phyloP scores from a whole-genome alignment of 1,140 invertebrate species.

The Pissodes strobi region DNA sequence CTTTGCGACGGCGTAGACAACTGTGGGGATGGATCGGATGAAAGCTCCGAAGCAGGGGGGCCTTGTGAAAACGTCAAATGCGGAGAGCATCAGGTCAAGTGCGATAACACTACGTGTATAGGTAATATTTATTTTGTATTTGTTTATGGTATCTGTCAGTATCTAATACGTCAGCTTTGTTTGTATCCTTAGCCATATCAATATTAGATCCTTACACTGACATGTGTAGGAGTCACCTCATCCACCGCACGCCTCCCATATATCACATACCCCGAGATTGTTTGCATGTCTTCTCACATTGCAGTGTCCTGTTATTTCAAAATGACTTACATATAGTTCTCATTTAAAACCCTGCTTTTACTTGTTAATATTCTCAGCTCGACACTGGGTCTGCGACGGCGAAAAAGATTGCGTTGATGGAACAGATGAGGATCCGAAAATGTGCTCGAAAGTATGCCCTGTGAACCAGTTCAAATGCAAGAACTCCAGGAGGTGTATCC shows the following conservation, averaged over 20 bases:
- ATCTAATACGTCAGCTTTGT: no score
- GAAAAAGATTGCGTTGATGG: conserved; percentile 69
- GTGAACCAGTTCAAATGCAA: conserved; percentile 65
- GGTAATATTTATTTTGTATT: no score
- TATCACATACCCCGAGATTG: no score
- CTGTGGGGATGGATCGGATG: conserved; percentile 84
- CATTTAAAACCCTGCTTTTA: no score
- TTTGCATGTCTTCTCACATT: no score
- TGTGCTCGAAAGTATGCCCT: conserved; percentile 60
- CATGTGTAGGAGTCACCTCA: no score
- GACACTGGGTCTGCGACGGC: conserved; percentile 70
- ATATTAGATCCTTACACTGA: no score
- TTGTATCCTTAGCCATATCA: no score
- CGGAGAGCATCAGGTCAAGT: conserved; percentile 54
- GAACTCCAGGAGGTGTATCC: conserved; percentile 68
- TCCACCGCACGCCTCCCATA: no score
- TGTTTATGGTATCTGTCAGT: no score
- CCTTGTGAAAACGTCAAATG: conserved; percentile 54
- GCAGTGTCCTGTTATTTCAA: no score
- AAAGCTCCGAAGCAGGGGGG: conserved; percentile 63
- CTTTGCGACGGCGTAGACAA: conserved; percentile 82
- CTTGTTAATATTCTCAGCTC: conserved; percentile 48
- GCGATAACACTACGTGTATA: conserved; percentile 66
- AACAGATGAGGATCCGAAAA: conserved; percentile 64
- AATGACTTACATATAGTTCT: no score